A percentile compares a stretch with the other conserved stretches of the same genome.
These are phyloP conservation scores for Dipodomys merriami DNA, from an alignment of 2,113 vertebrate genomes.

Conservation along the genomic window DNA sequence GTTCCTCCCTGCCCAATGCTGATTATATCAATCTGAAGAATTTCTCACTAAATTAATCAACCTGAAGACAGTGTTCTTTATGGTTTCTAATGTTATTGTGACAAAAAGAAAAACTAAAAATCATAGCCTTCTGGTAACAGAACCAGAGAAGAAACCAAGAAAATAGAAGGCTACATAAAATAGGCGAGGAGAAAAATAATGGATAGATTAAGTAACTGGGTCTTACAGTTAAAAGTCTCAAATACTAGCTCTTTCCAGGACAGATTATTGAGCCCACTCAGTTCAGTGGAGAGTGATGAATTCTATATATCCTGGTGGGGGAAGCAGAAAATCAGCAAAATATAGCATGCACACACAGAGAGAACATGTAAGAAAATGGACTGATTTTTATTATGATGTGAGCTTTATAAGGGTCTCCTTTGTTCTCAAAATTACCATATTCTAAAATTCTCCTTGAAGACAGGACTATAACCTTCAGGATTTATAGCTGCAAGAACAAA, in stretches of 20 bases:
- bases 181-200: constrained; percentile 70
- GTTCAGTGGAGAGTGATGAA: constrained; percentile 3
- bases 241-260: constrained; percentile 48
- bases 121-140: constrained; percentile 65
- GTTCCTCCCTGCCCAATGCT: constrained; percentile 38
- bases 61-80: constrained; percentile 61
- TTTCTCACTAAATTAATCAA: constrained; percentile 64
- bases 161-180: constrained; percentile 60
- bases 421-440: constrained; percentile 23
- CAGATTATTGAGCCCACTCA: not conserved
- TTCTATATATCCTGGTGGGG: not conserved
- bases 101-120: constrained; percentile 48
- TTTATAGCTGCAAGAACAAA: constrained; percentile 38
- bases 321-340: not conserved
- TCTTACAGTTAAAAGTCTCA: constrained; percentile 45
- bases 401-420: constrained; percentile 32
- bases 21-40: constrained; percentile 64
- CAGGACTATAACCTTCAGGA: not conserved
- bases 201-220: constrained; percentile 54
- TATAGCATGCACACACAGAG: not conserved
- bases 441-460: constrained; percentile 53
- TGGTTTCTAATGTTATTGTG: constrained; percentile 54
- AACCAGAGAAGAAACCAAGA: constrained; percentile 54
- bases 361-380: constrained; percentile 21
- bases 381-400: not conserved